Evolutionary conservation across 2,113 vertebrate species (phyloP).

Genomic region (Anoplopoma fimbria): DNA sequence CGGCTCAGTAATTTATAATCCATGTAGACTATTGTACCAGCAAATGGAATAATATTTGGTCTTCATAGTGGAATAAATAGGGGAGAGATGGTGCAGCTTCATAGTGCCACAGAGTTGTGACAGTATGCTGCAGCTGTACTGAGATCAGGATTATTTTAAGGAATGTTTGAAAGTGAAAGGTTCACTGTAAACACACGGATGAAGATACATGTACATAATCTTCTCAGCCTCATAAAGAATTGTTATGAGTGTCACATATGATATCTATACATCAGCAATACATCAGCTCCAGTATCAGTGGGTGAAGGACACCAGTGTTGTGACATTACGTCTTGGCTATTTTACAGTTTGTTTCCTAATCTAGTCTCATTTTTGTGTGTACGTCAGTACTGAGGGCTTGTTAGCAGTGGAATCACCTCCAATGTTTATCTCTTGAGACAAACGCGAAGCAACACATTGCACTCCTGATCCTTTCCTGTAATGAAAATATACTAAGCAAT

Average conservation of each 20-base stretch:
- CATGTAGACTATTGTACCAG: slow-evolving; percentile 52
- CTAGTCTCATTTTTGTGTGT: slow-evolving; percentile 39
- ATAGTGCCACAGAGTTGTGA: neutral
- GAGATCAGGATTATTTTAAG: slow-evolving; percentile 15
- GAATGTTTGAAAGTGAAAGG: slow-evolving; percentile 15
- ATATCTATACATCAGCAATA: slow-evolving; percentile 49
- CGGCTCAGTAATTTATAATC: slow-evolving; percentile 70
- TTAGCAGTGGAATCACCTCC: slow-evolving; percentile 7
- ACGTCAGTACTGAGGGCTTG: neutral
- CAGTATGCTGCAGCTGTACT: neutral
- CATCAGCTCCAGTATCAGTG: slow-evolving; percentile 34
- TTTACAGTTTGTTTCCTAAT: slow-evolving; percentile 49
- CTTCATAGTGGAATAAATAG: slow-evolving; percentile 64
- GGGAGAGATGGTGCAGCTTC: slow-evolving; percentile 20
- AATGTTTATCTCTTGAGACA: slow-evolving; percentile 13
- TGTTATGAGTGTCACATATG: neutral
- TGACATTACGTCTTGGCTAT: slow-evolving; percentile 40
- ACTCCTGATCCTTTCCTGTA: neutral
- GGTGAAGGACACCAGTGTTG: slow-evolving; percentile 46
- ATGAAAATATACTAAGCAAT: slow-evolving; percentile 9
- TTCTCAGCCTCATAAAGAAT: slow-evolving; percentile 48
- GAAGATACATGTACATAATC: slow-evolving; percentile 38
- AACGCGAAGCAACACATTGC: slow-evolving; percentile 27
- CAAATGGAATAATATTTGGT: slow-evolving; percentile 72
- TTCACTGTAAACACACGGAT: slow-evolving; percentile 31